A percentile compares a stretch with the other conserved stretches of the same genome.
Conservation (phyloP, 2,888 invertebrate species). For the Drepana falcataria region DNA sequence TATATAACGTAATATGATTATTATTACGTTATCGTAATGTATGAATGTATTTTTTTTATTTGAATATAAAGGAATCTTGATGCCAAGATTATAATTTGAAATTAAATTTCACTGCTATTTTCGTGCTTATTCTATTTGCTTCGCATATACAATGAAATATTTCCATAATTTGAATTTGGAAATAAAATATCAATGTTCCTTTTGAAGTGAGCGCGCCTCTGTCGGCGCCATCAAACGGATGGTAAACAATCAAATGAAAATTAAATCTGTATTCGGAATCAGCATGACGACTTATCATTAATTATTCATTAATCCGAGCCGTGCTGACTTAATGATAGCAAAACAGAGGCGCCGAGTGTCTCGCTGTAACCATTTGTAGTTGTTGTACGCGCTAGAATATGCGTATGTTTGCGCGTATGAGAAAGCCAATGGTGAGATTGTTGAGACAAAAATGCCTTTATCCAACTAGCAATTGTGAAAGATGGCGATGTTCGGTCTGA, state of each 20-base stretch:
- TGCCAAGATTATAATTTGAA: too few relatives aligned
- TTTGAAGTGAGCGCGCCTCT: background rate
- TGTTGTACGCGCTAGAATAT: slow-evolving; percentile 3
- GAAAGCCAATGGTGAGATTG: background rate
- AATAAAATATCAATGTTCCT: background rate
- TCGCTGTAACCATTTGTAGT: slow-evolving; percentile 24
- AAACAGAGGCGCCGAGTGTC: slow-evolving; percentile 32
- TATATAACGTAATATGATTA: too few relatives aligned
- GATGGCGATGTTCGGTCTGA: too few relatives aligned
- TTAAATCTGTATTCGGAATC: slow-evolving; percentile 44
- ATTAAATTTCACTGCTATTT: too few relatives aligned
- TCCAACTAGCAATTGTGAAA: too few relatives aligned
- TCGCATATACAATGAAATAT: too few relatives aligned
- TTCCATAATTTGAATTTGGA: too few relatives aligned
- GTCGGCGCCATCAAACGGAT: slow-evolving; percentile 10
- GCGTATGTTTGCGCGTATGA: background rate
- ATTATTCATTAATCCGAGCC: slow-evolving; percentile 46
- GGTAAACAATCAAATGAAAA: slow-evolving; percentile 51
- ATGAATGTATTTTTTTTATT: too few relatives aligned
- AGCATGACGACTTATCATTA: slow-evolving; percentile 49
- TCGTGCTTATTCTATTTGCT: too few relatives aligned
- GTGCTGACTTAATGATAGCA: slow-evolving; percentile 48
- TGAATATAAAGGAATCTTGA: too few relatives aligned
- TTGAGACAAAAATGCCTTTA: background rate
- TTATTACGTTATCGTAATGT: too few relatives aligned